These are phyloP conservation scores for Dasysyrphus tricinctus DNA, from an alignment of 2,888 invertebrate genomes.

Conservation along the genomic window DNA sequence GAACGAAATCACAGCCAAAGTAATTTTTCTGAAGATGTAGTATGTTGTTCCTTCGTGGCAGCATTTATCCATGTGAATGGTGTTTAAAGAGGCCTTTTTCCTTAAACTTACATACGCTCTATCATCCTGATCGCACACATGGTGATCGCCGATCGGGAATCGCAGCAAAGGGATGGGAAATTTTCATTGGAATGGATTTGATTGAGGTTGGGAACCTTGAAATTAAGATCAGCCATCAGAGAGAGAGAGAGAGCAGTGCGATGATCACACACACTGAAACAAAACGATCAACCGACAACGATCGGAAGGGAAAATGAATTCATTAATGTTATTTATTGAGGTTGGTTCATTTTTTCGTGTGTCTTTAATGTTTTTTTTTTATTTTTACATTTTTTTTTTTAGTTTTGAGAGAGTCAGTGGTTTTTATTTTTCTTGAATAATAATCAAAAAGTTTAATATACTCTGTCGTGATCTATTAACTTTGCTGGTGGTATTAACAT, in stretches of 20 bases:
- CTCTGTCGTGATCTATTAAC: conserved; percentile 68
- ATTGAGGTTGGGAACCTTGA: conserved; percentile 75
- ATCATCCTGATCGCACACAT: conserved; percentile 34
- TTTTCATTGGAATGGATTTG: conserved; percentile 71
- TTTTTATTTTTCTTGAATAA: conserved; percentile 50
- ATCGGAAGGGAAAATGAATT: conserved; percentile 50
- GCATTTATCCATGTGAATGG: conserved; percentile 69
- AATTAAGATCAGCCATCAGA: conserved; percentile 64
- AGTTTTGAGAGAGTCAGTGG: conserved; percentile 42
- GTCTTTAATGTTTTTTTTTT: conserved; percentile 22
- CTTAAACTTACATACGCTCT: conserved; percentile 28
- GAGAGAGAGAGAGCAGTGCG: too few species aligned
- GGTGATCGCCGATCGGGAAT: not conserved
- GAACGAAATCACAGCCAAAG: conserved; percentile 72
- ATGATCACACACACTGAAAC: not conserved
- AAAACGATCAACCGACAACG: conserved; percentile 23
- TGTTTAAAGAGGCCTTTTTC: conserved; percentile 54
- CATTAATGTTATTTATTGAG: conserved; percentile 75
- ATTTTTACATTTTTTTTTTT: conserved; percentile 23
- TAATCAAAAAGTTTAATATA: conserved; percentile 61
- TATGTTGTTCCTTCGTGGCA: conserved; percentile 65
- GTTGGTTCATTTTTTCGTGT: conserved; percentile 50
- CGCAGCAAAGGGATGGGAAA: conserved; percentile 15
- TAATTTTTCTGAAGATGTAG: conserved; percentile 72
- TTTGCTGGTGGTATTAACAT: conserved; percentile 57